phyloP scores from a whole-genome alignment of 2,113 vertebrate species.

The Notechis scutatus region DNA sequence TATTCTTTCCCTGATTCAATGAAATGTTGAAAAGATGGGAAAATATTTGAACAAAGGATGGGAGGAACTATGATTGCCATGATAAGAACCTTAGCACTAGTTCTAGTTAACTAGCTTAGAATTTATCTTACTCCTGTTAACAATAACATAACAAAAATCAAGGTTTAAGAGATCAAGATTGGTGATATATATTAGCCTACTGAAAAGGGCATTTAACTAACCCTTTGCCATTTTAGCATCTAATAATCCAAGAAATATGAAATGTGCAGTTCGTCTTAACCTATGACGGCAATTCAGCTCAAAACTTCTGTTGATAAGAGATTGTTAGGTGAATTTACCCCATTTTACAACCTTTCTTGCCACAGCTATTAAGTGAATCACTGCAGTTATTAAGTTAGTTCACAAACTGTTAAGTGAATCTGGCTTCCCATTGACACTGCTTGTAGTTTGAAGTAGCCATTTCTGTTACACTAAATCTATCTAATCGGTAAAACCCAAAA shows the following conservation, averaged over 20 bases:
- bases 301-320: no score
- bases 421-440: not conserved
- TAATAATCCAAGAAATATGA: not conserved
- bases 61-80: no score
- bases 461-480: no score
- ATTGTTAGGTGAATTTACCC: no score
- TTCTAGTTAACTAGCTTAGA: not conserved
- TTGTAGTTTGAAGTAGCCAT: not conserved
- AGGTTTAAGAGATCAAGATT: not conserved
- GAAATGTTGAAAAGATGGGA: not conserved
- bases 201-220: not conserved
- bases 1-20: not conserved
- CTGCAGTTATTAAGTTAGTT: not conserved
- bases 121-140: not conserved
- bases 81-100: not conserved
- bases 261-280: not conserved
- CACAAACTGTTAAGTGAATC: not conserved
- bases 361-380: not conserved
- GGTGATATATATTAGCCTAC: not conserved
- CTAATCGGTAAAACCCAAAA: no score
- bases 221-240: not conserved
- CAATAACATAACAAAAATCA: not conserved
- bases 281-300: not conserved
- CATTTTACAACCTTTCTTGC: not conserved
- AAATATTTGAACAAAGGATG: not conserved